Evolutionary conservation across 2,797 vertebrate species (phyloP), one percentile per base, ranked within the genome.

Genomic region (Halcyon smyrnensis): DNA sequence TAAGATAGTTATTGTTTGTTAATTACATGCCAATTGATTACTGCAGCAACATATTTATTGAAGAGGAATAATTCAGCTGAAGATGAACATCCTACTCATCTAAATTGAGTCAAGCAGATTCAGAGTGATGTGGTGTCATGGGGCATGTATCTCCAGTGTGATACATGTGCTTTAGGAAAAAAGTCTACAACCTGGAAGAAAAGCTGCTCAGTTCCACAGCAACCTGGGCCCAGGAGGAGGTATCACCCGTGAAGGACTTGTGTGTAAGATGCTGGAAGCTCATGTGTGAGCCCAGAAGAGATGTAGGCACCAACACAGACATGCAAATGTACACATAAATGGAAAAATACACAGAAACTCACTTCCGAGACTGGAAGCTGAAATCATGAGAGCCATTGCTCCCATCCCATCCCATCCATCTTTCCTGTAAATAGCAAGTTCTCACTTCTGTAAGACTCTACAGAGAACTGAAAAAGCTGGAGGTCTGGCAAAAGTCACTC

Each of bases 1-100:
- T 82, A 95, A 77, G 91, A 83, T 76, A 65, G 91, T 89, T 93
- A 93, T 95, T 75, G 15, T 84, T 90, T 96, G 88, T 80, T 96
- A 96, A 95, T 86, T 90, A 91, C 0, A 2, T 37, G 67, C 69
- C 95, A 90, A 68, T 67, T 95, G 94, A 95, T 97, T 84, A 89
- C 81, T 45, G 64, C 60, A 95, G 95, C 90, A 96, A 95, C 96
- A 45, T 78, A 81, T 64, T 96, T 93, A 80, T 78, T 82, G 90
- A 88, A 95, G 96, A 97, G 85, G 93, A 93, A 43, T 87, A 95
- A 88, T 87, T 81, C 96, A 89, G 83, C 64, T 78, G 73, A 92
- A 96, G 81, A 75, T 77, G 62, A 65, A 27, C 56, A 71, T 80
- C 87, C 82, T 76, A 24, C 73, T 96, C 73, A 21, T 86, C 75